Evolutionary conservation across 2,797 vertebrate species (phyloP).

Genomic region (Champsocephalus esox): DNA sequence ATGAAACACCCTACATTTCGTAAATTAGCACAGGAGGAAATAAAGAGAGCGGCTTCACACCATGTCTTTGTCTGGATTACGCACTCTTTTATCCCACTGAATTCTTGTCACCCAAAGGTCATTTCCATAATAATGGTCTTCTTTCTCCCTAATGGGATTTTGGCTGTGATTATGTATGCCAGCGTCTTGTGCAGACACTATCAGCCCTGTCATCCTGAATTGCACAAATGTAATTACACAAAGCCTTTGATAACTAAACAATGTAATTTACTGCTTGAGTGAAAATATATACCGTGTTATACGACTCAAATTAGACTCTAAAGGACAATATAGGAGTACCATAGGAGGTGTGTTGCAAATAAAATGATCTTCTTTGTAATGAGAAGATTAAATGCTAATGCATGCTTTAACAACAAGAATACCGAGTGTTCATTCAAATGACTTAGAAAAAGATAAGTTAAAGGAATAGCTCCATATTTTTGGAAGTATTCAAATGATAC

Average conservation of each 20-base stretch:
- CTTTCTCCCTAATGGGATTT: slow-evolving; percentile 81
- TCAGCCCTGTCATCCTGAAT: slow-evolving; percentile 78
- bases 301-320: slow-evolving; percentile 49
- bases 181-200: slow-evolving; percentile 74
- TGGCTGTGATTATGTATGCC: slow-evolving; percentile 81
- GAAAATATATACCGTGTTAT: slow-evolving; percentile 61
- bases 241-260: slow-evolving; percentile 84
- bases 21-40: slow-evolving; percentile 62
- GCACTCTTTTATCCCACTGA: slow-evolving; percentile 76
- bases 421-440: neutral
- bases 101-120: slow-evolving; percentile 81
- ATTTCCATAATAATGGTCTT: slow-evolving; percentile 85
- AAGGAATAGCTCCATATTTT: slow-evolving; percentile 9
- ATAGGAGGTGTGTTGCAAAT: slow-evolving; percentile 23
- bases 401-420: slow-evolving; percentile 30
- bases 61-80: slow-evolving; percentile 75
- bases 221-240: slow-evolving; percentile 82
- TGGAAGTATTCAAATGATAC: neutral
- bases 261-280: slow-evolving; percentile 81
- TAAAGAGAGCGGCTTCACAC: slow-evolving; percentile 58
- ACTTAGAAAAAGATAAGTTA: no score
- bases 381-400: slow-evolving; percentile 44
- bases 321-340: slow-evolving; percentile 44
- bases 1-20: slow-evolving; percentile 55
- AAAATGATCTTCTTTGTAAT: slow-evolving; percentile 32